Conservation (phyloP, 2,113 vertebrate species). For the Muntiacus reevesi region DNA sequence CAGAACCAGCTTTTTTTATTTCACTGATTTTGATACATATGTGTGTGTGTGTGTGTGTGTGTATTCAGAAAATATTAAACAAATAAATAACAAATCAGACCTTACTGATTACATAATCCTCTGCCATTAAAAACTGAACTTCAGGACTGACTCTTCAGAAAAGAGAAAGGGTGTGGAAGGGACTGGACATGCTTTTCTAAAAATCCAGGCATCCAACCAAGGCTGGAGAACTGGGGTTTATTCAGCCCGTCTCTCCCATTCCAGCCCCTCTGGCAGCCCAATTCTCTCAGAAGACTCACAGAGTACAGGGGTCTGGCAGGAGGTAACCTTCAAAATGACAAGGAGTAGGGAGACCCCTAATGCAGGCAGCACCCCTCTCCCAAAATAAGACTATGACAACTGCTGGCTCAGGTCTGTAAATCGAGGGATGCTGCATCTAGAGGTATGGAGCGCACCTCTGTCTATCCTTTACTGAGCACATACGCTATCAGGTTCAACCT, state of each 20-base stretch:
- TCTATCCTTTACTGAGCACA: neutral
- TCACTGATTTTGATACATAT: constrained; percentile 10
- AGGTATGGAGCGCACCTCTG: neutral
- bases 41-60: neutral
- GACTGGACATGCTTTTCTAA: neutral
- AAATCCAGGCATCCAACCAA: neutral
- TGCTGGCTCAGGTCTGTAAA: neutral
- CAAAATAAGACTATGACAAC: neutral
- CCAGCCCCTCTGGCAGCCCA: neutral
- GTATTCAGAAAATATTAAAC: constrained; percentile 14
- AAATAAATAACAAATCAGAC: neutral
- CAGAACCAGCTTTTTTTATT: constrained; percentile 34
- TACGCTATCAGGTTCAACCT: neutral
- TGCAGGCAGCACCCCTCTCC: neutral
- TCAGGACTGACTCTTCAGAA: neutral
- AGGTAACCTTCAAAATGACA: neutral
- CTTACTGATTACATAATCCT: neutral
- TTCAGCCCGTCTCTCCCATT: neutral
- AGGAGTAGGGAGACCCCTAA: neutral
- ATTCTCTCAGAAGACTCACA: neutral
- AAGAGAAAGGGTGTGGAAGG: neutral
- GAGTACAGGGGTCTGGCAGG: neutral
- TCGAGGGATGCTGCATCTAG: neutral
- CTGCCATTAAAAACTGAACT: neutral
- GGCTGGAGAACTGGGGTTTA: neutral